A percentile compares a stretch with the other conserved stretches of the same genome.
These are phyloP conservation scores for Scrobipalpa costella DNA, from an alignment of 2,888 invertebrate species.

Conservation along the genomic window DNA sequence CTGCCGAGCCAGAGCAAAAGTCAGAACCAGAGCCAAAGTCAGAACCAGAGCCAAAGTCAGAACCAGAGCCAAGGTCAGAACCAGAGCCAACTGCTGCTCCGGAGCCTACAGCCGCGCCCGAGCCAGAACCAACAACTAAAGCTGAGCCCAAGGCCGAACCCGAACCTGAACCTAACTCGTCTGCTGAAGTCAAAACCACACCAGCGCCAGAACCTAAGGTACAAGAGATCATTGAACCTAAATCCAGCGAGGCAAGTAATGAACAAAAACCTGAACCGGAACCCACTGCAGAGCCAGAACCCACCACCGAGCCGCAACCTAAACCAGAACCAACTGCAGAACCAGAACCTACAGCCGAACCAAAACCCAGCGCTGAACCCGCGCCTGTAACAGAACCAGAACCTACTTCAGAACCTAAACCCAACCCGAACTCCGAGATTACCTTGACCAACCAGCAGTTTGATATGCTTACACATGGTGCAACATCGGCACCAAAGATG, in stretches of 20 bases:
- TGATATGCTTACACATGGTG: neutral
- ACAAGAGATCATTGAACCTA: neutral
- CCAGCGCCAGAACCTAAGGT: slow-evolving; percentile 50
- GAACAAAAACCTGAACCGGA: slow-evolving; percentile 19
- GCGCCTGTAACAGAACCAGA: slow-evolving; percentile 29
- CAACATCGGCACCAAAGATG: neutral
- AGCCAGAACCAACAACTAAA: slow-evolving; percentile 28
- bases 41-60: slow-evolving; percentile 30
- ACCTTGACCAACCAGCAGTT: slow-evolving; percentile 23
- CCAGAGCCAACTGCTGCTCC: slow-evolving; percentile 41
- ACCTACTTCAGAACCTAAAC: slow-evolving; percentile 39
- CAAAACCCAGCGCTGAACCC: slow-evolving; percentile 31
- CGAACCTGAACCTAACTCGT: slow-evolving; percentile 45
- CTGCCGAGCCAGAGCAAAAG: slow-evolving; percentile 38
- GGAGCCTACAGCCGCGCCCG: slow-evolving; percentile 34
- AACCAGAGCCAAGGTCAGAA: slow-evolving; percentile 42
- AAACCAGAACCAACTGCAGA: slow-evolving; percentile 43
- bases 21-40: slow-evolving; percentile 46
- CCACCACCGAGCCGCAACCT: slow-evolving; percentile 56
- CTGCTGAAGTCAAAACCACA: slow-evolving; percentile 49
- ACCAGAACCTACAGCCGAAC: slow-evolving; percentile 46
- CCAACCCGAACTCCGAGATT: slow-evolving; percentile 31
- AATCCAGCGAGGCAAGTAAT: neutral
- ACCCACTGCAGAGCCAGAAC: slow-evolving; percentile 51
- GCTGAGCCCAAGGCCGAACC: slow-evolving; percentile 50